Evolutionary conservation across 2,888 invertebrate genomes (phyloP).

Genomic region (Macaria notata): DNA sequence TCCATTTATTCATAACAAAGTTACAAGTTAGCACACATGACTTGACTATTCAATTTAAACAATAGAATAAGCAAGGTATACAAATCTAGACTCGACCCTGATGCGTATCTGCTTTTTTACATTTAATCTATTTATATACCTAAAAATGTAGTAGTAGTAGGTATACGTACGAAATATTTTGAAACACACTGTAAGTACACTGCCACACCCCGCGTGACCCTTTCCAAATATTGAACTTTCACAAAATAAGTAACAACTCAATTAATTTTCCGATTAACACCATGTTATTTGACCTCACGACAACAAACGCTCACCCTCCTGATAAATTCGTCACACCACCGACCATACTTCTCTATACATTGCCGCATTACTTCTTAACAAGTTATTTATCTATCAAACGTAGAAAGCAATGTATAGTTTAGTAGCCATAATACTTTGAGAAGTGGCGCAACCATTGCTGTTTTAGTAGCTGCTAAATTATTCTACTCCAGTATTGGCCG

Average conservation of each 20-base stretch:
- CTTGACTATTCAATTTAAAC: no score
- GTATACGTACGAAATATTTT: no score
- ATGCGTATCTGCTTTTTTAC: no score
- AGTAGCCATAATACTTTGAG: neutral
- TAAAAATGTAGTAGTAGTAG: no score
- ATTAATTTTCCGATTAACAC: conserved; percentile 35
- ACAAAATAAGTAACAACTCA: conserved; percentile 18
- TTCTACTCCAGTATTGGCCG: conserved; percentile 6
- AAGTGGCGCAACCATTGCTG: conserved; percentile 4
- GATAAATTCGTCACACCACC: conserved; percentile 30
- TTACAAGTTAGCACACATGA: no score
- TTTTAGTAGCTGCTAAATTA: neutral
- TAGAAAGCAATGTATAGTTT: neutral
- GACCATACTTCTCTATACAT: neutral
- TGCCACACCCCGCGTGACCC: conserved; percentile 26
- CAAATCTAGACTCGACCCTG: no score
- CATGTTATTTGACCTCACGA: conserved; percentile 47
- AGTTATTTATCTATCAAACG: neutral
- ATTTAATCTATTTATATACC: no score
- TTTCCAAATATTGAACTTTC: conserved; percentile 18
- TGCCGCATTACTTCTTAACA: conserved; percentile 2
- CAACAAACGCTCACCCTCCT: conserved; percentile 37
- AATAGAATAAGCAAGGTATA: no score
- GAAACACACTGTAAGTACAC: no score
- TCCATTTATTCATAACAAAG: no score